A percentile compares a stretch with the other conserved stretches of the same genome.
phyloP scores from a whole-genome alignment of 2,888 invertebrate genomes.

The Meiosimyza platycephala region DNA sequence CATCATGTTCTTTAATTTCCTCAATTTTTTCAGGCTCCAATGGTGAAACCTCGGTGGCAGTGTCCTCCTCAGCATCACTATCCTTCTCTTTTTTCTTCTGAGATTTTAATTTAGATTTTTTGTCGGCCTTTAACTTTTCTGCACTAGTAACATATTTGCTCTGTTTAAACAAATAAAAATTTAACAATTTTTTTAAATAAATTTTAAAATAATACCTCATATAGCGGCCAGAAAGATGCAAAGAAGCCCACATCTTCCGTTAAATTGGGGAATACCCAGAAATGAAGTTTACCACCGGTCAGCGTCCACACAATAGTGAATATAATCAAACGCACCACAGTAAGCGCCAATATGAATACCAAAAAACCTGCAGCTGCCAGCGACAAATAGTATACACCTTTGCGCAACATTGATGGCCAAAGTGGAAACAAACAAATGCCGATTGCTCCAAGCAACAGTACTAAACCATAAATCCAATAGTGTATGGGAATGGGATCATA shows the following conservation, averaged over 20 bases:
- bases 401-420: conserved; percentile 94
- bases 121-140: conserved; percentile 68
- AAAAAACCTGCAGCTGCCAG: conserved; percentile 95
- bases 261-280: conserved; percentile 99
- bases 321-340: conserved; percentile 88
- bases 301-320: conserved; percentile 92
- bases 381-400: conserved; percentile 96
- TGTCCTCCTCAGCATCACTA: conserved; percentile 79
- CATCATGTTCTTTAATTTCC: conserved; percentile 65
- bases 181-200: background rate
- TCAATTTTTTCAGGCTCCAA: conserved; percentile 63
- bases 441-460: conserved; percentile 91
- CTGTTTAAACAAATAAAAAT: conserved; percentile 49
- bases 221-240: conserved; percentile 97
- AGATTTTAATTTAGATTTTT: conserved; percentile 72
- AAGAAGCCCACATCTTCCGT: conserved; percentile 99
- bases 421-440: conserved; percentile 98
- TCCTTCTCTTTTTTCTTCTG: conserved; percentile 78
- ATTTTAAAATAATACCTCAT: conserved; percentile 73
- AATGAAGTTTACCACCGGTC: conserved; percentile 89
- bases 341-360: conserved; percentile 90
- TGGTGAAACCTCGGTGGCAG: conserved; percentile 57
- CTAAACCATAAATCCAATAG: conserved; percentile 93
- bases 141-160: conserved; percentile 83
- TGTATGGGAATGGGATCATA: conserved; percentile 96